Evolutionary conservation across 2,113 vertebrate species (phyloP).

Genomic region (Paedocypris sp.): DNA sequence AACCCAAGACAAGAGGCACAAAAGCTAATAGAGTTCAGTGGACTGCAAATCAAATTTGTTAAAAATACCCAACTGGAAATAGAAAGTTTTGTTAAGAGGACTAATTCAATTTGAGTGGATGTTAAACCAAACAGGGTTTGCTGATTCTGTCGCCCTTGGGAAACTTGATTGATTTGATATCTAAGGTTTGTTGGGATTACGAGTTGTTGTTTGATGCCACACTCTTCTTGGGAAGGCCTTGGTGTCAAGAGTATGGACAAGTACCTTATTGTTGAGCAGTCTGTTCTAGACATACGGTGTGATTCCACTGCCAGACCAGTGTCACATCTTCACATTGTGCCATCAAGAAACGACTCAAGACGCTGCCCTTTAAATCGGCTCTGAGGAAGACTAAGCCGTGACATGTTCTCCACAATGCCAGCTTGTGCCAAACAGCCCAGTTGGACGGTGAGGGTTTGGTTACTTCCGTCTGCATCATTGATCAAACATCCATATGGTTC

Average conservation of each 20-base stretch:
- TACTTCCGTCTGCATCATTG: neutral
- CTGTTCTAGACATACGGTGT: neutral
- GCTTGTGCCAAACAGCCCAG: neutral
- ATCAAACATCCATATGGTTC: neutral
- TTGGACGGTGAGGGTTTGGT: neutral
- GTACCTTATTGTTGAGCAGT: no score
- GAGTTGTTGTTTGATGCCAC: neutral
- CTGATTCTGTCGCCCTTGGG: no score
- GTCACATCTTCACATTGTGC: neutral
- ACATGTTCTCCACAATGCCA: no score
- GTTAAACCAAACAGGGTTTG: conserved; percentile 7
- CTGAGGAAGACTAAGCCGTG: no score
- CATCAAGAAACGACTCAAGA: neutral
- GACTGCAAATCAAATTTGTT: conserved; percentile 27
- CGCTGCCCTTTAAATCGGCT: neutral
- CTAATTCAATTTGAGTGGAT: conserved; percentile 13
- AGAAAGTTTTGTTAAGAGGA: conserved; percentile 13
- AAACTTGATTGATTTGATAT: no score
- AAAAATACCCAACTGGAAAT: conserved; percentile 21
- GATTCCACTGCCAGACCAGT: neutral
- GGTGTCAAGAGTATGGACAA: no score
- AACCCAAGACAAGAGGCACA: neutral
- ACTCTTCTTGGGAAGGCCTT: neutral
- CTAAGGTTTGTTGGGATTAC: no score
- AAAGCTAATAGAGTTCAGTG: conserved; percentile 10